A percentile compares a stretch with the other conserved stretches of the same genome.
phyloP scores from a whole-genome alignment of 2,113 vertebrate genomes.

The Semicossyphus pulcher region DNA sequence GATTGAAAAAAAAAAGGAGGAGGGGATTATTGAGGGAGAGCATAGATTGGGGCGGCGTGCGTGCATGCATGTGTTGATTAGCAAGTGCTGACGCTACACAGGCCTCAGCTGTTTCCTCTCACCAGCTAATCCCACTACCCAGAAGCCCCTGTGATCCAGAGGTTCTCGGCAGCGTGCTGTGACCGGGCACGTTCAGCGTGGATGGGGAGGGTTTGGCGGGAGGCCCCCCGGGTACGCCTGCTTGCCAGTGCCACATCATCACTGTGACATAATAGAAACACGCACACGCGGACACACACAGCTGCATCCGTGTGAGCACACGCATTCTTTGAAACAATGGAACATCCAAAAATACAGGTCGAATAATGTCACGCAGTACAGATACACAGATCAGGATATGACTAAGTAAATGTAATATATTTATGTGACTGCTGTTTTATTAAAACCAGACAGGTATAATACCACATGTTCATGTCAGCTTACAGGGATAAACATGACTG shows the following conservation, averaged over 20 bases:
- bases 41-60: slow-evolving; percentile 34
- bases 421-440: background rate
- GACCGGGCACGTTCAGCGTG: slow-evolving; percentile 64
- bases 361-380: background rate
- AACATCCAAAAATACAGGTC: slow-evolving; percentile 5
- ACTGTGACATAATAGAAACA: slow-evolving; percentile 75
- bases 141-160: slow-evolving; percentile 67
- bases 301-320: slow-evolving; percentile 13
- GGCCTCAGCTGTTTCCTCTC: slow-evolving; percentile 83
- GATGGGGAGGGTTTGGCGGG: slow-evolving; percentile 22
- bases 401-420: too few relatives aligned
- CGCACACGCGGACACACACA: slow-evolving; percentile 30
- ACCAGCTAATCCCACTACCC: slow-evolving; percentile 76
- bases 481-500: background rate
- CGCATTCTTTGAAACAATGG: slow-evolving; percentile 50
- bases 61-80: slow-evolving; percentile 68
- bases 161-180: slow-evolving; percentile 62
- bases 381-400: background rate
- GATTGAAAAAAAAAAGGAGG: slow-evolving; percentile 58
- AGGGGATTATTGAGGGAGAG: slow-evolving; percentile 59
- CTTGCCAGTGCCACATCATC: slow-evolving; percentile 71
- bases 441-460: too few relatives aligned
- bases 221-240: slow-evolving; percentile 39
- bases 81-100: slow-evolving; percentile 77
- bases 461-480: too few relatives aligned